Evolutionary conservation across 2,888 invertebrate genomes (phyloP).

Genomic region (Dasysyrphus albostriatus): DNA sequence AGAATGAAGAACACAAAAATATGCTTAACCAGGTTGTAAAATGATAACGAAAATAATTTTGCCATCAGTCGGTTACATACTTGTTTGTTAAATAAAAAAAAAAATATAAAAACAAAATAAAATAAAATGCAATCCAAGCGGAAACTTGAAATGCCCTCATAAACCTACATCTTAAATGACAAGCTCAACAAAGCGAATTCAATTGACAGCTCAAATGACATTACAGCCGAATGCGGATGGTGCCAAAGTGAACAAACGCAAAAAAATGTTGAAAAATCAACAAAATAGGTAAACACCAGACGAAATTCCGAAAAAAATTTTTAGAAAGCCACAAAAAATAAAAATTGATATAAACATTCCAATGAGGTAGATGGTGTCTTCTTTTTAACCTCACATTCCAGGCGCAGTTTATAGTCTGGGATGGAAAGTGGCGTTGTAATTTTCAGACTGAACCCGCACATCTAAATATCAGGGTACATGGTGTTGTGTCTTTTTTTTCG

Average conservation of each 20-base stretch:
- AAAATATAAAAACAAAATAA: too few relatives aligned
- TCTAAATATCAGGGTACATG: too few relatives aligned
- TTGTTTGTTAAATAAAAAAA: not conserved
- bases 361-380: conserved; percentile 37
- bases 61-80: not conserved
- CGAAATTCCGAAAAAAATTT: conserved; percentile 28
- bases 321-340: conserved; percentile 35
- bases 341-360: conserved; percentile 55
- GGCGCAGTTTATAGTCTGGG: not conserved
- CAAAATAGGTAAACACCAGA: not conserved
- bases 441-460: too few relatives aligned
- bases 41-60: conserved; percentile 51
- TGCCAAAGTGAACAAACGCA: conserved; percentile 23
- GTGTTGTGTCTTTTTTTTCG: too few relatives aligned
- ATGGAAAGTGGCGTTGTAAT: not conserved
- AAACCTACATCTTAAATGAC: conserved; percentile 6
- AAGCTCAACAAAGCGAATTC: conserved; percentile 32
- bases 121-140: conserved; percentile 34
- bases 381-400: conserved; percentile 35
- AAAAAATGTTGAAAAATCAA: conserved; percentile 2
- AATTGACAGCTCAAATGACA: conserved; percentile 61
- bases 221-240: conserved; percentile 35
- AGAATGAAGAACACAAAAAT: conserved; percentile 26
- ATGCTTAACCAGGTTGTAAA: conserved; percentile 52
- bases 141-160: conserved; percentile 21